These are phyloP conservation scores for Sminthurinus aureus DNA, from an alignment of 2,888 invertebrate species.

Conservation along the genomic window DNA sequence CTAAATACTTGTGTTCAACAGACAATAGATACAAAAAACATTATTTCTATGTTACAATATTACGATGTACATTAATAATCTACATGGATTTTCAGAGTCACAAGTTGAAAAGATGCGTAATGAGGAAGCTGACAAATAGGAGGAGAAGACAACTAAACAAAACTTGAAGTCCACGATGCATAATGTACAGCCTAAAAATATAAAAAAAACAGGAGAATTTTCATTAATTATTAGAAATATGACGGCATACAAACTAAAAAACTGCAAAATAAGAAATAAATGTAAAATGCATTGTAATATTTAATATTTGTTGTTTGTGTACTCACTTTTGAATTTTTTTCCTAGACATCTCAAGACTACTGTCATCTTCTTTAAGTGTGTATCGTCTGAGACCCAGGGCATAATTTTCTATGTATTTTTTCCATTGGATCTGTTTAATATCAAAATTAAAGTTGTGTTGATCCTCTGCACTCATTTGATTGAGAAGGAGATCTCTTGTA, in stretches of 20 bases:
- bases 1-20: no score
- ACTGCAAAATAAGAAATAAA: background rate
- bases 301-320: background rate
- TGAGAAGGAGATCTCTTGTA: constrained; percentile 68
- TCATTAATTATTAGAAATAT: no score
- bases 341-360: constrained; percentile 72
- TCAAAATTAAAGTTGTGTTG: constrained; percentile 73
- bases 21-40: no score
- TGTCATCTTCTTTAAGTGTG: constrained; percentile 78
- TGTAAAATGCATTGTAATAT: background rate
- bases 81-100: no score
- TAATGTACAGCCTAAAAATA: constrained; percentile 29
- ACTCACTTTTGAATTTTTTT: constrained; percentile 63
- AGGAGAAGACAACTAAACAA: background rate
- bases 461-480: constrained; percentile 67
- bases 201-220: no score
- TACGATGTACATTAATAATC: no score
- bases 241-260: no score
- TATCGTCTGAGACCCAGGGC: constrained; percentile 84
- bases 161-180: background rate
- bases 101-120: no score
- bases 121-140: no score
- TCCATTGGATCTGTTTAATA: constrained; percentile 76
- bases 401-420: constrained; percentile 79
- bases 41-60: no score